phyloP scores from a whole-genome alignment of 2,113 vertebrate genomes.

The Hemicordylus capensis region DNA sequence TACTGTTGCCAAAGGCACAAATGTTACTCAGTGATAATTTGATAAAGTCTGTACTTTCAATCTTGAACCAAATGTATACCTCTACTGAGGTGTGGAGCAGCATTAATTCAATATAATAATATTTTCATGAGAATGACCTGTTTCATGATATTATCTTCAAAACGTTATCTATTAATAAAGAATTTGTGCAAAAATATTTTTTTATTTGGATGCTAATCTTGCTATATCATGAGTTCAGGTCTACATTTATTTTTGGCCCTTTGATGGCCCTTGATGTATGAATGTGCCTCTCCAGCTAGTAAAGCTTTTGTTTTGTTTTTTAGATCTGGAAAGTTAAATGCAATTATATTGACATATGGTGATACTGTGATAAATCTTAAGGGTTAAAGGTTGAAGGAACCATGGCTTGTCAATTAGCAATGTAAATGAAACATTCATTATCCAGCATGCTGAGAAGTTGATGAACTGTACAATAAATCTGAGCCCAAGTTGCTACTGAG shows the following conservation, averaged over 20 bases:
- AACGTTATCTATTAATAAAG: neutral
- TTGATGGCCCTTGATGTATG: constrained; percentile 58
- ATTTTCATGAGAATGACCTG: neutral
- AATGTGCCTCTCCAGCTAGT: constrained; percentile 61
- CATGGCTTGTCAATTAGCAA: constrained; percentile 88
- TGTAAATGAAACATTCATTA: constrained; percentile 95
- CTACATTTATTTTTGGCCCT: constrained; percentile 36
- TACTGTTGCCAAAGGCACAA: neutral
- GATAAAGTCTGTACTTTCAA: neutral
- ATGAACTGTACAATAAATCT: constrained; percentile 98
- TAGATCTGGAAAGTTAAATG: constrained; percentile 75
- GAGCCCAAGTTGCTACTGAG: constrained; percentile 90
- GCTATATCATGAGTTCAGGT: neutral
- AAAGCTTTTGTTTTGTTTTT: constrained; percentile 72
- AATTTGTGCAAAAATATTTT: neutral
- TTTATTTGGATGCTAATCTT: neutral
- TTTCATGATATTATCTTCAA: neutral
- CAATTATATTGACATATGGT: constrained; percentile 87
- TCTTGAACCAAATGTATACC: neutral
- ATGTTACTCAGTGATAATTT: neutral
- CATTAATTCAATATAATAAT: neutral
- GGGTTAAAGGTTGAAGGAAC: constrained; percentile 86
- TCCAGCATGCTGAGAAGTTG: constrained; percentile 98
- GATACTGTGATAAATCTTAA: constrained; percentile 83
- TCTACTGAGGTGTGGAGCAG: neutral